These are phyloP conservation scores for Nomada fucata DNA, from an alignment of 2,888 invertebrate species.

Conservation along the genomic window DNA sequence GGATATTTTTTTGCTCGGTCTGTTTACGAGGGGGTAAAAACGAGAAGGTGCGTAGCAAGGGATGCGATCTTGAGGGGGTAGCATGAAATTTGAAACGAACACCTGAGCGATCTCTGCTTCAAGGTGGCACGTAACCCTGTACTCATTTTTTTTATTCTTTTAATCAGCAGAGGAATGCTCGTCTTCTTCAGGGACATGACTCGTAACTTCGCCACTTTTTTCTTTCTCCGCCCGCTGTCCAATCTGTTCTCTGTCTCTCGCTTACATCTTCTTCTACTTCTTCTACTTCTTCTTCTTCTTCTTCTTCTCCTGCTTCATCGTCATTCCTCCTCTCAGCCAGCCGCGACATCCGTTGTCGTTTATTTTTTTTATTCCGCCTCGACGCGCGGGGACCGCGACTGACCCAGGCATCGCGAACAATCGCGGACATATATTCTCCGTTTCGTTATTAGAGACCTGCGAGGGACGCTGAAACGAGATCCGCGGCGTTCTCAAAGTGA, in stretches of 20 bases:
- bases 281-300: conserved; percentile 55
- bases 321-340: conserved; percentile 49
- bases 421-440: too few relatives aligned
- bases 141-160: conserved; percentile 46
- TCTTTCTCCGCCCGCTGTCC: conserved; percentile 41
- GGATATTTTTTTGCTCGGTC: too few relatives aligned
- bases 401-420: too few relatives aligned
- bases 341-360: conserved; percentile 23
- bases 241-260: conserved; percentile 19
- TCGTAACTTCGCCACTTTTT: conserved; percentile 62
- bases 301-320: conserved; percentile 48
- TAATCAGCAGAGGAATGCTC: conserved; percentile 51
- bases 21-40: too few relatives aligned
- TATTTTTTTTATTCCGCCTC: conserved; percentile 14
- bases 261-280: conserved; percentile 43
- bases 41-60: not conserved
- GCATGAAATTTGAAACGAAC: not conserved
- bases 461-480: too few relatives aligned
- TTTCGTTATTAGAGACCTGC: too few relatives aligned
- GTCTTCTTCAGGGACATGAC: conserved; percentile 74
- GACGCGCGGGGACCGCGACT: not conserved
- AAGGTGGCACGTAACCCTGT: conserved; percentile 58
- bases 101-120: conserved; percentile 50
- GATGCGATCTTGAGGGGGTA: conserved; percentile 11
- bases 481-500: too few relatives aligned